Conservation (phyloP, 2,797 vertebrate species). For the Neostethus bicornis region DNA sequence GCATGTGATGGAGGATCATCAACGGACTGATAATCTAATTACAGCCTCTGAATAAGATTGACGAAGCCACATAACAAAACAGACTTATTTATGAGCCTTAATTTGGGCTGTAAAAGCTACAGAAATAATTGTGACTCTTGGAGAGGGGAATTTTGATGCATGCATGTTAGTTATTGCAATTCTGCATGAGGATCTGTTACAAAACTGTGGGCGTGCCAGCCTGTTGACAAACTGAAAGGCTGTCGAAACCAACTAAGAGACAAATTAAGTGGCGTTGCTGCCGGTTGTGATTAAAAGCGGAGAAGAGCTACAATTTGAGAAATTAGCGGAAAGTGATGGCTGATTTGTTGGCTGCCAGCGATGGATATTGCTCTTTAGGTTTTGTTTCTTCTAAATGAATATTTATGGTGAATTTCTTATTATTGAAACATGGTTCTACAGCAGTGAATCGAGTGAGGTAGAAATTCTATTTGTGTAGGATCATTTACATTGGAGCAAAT, state of each 20-base stretch:
- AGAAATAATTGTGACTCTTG: slow-evolving; percentile 73
- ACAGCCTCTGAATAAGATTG: slow-evolving; percentile 73
- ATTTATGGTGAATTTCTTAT: slow-evolving; percentile 15
- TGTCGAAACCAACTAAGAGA: slow-evolving; percentile 56
- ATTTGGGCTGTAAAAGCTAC: slow-evolving; percentile 69
- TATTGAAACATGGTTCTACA: slow-evolving; percentile 9
- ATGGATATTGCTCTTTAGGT: slow-evolving; percentile 29
- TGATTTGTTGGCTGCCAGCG: slow-evolving; percentile 54
- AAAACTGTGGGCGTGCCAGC: slow-evolving; percentile 63
- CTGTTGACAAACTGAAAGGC: slow-evolving; percentile 55
- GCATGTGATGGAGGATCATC: slow-evolving; percentile 66
- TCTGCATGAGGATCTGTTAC: slow-evolving; percentile 64
- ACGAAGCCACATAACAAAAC: slow-evolving; percentile 60
- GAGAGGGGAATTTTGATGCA: slow-evolving; percentile 67
- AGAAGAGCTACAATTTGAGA: slow-evolving; percentile 51
- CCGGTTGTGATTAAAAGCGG: slow-evolving; percentile 70
- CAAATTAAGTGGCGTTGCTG: slow-evolving; percentile 61
- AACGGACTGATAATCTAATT: slow-evolving; percentile 72
- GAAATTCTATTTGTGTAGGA: slow-evolving; percentile 24
- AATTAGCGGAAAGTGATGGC: slow-evolving; percentile 68
- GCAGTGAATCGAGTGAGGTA: neutral
- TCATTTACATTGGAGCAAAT: slow-evolving; percentile 31
- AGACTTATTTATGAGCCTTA: slow-evolving; percentile 70
- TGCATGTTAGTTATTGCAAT: slow-evolving; percentile 61
- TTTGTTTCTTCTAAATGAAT: slow-evolving; percentile 31